phyloP scores from a whole-genome alignment of 2,113 vertebrate species.

The Hyperopisus bebe region DNA sequence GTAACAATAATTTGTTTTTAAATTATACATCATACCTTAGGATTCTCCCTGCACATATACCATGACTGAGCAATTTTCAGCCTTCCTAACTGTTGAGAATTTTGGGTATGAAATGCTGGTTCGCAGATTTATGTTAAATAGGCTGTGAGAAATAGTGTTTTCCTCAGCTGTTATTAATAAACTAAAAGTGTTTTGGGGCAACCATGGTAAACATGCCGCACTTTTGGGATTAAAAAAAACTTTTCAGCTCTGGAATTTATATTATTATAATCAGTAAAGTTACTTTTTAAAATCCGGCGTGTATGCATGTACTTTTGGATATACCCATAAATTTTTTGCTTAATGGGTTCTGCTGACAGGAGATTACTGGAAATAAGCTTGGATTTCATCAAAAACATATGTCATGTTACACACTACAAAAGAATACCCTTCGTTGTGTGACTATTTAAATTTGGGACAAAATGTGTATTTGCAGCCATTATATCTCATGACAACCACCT shows the following conservation, averaged over 20 bases:
- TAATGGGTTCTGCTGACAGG: background rate
- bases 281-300: background rate
- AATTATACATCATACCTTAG: background rate
- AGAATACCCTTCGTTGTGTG: background rate
- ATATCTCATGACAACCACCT: background rate
- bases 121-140: background rate
- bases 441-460: background rate
- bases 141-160: background rate
- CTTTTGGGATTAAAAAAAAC: background rate
- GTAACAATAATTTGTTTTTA: background rate
- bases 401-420: background rate
- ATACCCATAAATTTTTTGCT: background rate
- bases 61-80: background rate
- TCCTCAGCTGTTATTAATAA: background rate
- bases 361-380: constrained; percentile 3
- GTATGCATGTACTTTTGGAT: background rate
- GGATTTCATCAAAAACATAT: background rate
- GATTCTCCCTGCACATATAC: background rate
- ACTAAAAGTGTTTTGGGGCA: background rate
- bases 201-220: background rate
- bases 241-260: background rate
- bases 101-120: background rate
- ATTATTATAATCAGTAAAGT: background rate
- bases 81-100: background rate
- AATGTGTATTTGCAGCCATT: background rate